Base-by-base conservation (phyloP, 2,888 invertebrate species). In the Odontomyia ornata region DNA sequence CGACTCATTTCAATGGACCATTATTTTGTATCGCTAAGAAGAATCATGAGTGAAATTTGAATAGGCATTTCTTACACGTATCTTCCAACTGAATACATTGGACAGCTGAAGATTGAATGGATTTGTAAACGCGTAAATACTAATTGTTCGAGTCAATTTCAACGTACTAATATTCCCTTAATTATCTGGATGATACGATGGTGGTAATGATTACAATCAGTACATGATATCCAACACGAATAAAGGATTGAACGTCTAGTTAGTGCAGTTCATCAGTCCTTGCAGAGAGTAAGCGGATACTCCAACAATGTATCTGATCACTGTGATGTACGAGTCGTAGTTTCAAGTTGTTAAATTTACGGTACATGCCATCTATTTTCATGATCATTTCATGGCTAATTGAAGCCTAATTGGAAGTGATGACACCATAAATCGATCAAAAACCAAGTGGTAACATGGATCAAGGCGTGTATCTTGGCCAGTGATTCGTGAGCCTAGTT, bases 391-490 rank as follows among this genome's bases (percentile, higher is more conserved):
- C 73, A 73, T 57, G 73, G 73, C 73, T 73, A 73, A 73, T 73
- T 73, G 73, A 73, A 57, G 73, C 73, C 73, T 73, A 73, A 73
- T 73, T 73, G 73, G 60, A 73, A 73, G 73, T 73, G 73, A 73
- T 73, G 73, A 73, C 57, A 73, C 73, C 47, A 69, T 69, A 69
- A 69, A 69, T 69, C 46, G 69, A 69, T 69, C 69, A 60, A 4
- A 52, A 18, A 13, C n/a, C 52, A 52, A 52, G 13, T 52, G 52
- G 52, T 52, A 52, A 9, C 52, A 52, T n/a, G n/a, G n/a, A n/a
- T n/a, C n/a, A n/a, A n/a, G n/a, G n/a, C n/a, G n/a, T n/a, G n/a
- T n/a, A n/a, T n/a, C n/a, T n/a, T n/a, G n/a, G n/a, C n/a, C n/a
- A n/a, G n/a, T n/a, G n/a, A n/a, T n/a, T n/a, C n/a, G n/a, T n/a